Evolutionary conservation across 1,140 invertebrate genomes (phyloP), one percentile per base, ranked within the genome.

Genomic region (Papilio machaon): DNA sequence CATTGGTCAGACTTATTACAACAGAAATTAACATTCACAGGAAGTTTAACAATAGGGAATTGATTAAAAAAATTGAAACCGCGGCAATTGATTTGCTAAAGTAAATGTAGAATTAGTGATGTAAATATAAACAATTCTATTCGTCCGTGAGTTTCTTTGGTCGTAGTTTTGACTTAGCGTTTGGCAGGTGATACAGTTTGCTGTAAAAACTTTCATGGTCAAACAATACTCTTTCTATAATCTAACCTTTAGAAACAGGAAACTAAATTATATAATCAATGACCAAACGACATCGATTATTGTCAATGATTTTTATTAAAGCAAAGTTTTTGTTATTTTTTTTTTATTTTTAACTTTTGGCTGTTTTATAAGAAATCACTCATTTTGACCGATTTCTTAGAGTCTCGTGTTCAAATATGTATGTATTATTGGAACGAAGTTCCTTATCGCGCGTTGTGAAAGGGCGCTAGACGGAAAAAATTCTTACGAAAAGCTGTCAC

Each of bases 11-110:
- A 30, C 19, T 23, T 64, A 64, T 64, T 10, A 30, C 60, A 64
- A 64, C 60, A 64, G 60, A 64, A 23, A 64, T 23, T 30, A 30
- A 30, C 58, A 60, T 30, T 30, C 30, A 64, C 23, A 64, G 60
- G 60, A 64, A 64, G 60, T 64, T 30, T 64, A 30, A 64, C 23
- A 64, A 64, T 64, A 75, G 73, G 49, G 73, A 75, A 75, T 46
- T 43, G 73, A 75, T 75, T 73, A 49, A 47, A 75, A 75, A 17
- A 75, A 19, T 46, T 43, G 73, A 47, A 75, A 75, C 73, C 73
- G 73, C 38, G 46, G 9, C 43, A 75, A 75, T 75, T 30, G 73
- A 75, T 75, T 75, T 75, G 46, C 23, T 49, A 46, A 49, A 47
- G 73, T 75, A 75, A 75, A 75, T 49, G 43, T 23, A 23, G 73